These are phyloP conservation scores for Smittia aterrima DNA, from an alignment of 2,888 invertebrate species.

Conservation along the genomic window DNA sequence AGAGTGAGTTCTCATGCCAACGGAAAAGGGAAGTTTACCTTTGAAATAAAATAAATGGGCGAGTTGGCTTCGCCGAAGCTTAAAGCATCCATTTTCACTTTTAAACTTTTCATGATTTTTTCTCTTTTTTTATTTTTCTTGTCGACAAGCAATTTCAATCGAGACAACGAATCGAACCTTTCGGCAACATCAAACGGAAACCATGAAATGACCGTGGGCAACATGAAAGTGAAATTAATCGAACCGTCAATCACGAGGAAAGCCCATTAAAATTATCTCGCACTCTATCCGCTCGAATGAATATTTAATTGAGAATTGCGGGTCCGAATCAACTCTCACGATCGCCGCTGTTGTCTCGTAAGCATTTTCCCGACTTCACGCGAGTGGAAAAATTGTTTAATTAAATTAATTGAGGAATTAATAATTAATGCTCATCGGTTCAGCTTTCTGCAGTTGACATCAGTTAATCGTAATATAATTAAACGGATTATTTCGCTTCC, in stretches of 20 bases:
- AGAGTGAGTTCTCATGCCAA: not conserved
- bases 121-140: not conserved
- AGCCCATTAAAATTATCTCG: slow-evolving; percentile 22
- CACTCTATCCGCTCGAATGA: not conserved
- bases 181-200: not conserved
- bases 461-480: not conserved
- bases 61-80: slow-evolving; percentile 18
- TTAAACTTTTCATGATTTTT: slow-evolving; percentile 2
- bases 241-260: slow-evolving; percentile 26
- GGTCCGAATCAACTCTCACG: not conserved
- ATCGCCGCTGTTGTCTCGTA: not conserved
- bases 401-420: slow-evolving; percentile 20
- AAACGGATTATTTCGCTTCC: not conserved
- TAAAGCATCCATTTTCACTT: slow-evolving; percentile 7
- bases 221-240: slow-evolving; percentile 31
- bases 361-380: not conserved
- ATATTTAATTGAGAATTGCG: not conserved
- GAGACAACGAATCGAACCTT: not conserved
- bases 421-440: slow-evolving; percentile 7
- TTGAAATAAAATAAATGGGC: slow-evolving; percentile 38
- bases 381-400: slow-evolving; percentile 7
- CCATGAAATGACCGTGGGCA: not conserved
- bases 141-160: not conserved
- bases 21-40: slow-evolving; percentile 11
- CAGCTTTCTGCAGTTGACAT: not conserved